phyloP scores from a whole-genome alignment of 2,888 invertebrate genomes.

The Bellardia bayeri region DNA sequence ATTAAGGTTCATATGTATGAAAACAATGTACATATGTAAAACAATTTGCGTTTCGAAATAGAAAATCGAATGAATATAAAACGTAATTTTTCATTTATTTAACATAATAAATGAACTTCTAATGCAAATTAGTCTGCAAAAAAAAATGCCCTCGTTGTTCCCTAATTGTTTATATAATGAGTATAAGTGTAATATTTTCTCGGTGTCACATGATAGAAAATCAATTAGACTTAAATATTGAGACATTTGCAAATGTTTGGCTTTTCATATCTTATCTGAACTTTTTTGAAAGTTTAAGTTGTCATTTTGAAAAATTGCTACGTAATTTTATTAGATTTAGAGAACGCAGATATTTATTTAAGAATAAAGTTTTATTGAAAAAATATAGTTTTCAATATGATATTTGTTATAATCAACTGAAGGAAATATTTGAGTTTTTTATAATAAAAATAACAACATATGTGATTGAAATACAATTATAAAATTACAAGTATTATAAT shows the following conservation, averaged over 20 bases:
- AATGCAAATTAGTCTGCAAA: not conserved
- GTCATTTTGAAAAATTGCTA: not conserved
- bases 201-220: constrained; percentile 34
- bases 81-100: constrained; percentile 19
- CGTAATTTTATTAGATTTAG: no score
- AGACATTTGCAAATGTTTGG: constrained; percentile 1
- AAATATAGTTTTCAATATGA: no score
- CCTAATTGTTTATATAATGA: constrained; percentile 20
- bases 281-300: constrained; percentile 6
- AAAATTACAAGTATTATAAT: no score
- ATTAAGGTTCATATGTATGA: not conserved
- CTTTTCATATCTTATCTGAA: constrained; percentile 15
- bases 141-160: not conserved
- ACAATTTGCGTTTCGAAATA: constrained; percentile 26
- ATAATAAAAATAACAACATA: no score
- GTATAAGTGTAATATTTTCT: not conserved
- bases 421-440: no score
- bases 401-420: no score
- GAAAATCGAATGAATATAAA: not conserved
- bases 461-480: no score
- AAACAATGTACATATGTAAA: not conserved
- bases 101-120: constrained; percentile 14
- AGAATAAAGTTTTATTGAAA: no score
- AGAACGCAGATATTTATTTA: no score
- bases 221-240: constrained; percentile 40